Evolutionary conservation across 2,888 invertebrate species (phyloP), one percentile per base, ranked within the genome.

Genomic region (Notodonta ziczac): DNA sequence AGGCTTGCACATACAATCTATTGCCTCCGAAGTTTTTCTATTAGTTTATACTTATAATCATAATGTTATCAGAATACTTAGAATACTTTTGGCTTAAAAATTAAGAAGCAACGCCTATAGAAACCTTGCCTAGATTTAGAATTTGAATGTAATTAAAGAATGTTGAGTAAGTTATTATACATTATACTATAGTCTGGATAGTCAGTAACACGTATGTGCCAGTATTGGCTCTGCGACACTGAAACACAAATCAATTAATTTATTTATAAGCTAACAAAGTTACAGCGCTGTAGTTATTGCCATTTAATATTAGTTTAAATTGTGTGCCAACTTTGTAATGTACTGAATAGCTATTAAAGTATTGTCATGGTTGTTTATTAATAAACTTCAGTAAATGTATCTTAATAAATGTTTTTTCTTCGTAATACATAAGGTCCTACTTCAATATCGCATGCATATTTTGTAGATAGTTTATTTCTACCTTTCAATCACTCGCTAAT

Each of bases 261-360:
- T 3, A 35, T 4, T 35, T 35, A 35, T 35, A 35, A 35, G 4
- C 9, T 12, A 42, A 9, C n/a, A 4, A 48, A 4, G 48, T 48
- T 2, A n/a, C 48, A 16, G 50, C 10, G 16, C 3, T 50, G 0
- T 16, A 9, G 16, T 50, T 50, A 50, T 50, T 16, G 13, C 5
- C 13, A 46, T 9, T 58, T 90, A 67, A 79, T 61, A 3, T 54
- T 39, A 39, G n/a, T 39, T 39, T 7, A n/a, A 39, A 14, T 14
- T 13, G 39, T 54, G 54, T 54, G n/a, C 39, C 54, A 54, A 54
- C 8, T 39, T 39, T 39, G n/a, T 39, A 54, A 39, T 39, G 35
- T 39, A 14, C n/a, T 39, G 14, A 54, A 52, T 52, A 24, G 24
- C 24, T 24, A 24, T 24, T 24, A 52, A 16, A 14, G 7, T 50